Percentiles rank a stretch among this genome's conserved stretches.
Conservation (phyloP, 2,113 vertebrate genomes). For the Anas platyrhynchos region DNA sequence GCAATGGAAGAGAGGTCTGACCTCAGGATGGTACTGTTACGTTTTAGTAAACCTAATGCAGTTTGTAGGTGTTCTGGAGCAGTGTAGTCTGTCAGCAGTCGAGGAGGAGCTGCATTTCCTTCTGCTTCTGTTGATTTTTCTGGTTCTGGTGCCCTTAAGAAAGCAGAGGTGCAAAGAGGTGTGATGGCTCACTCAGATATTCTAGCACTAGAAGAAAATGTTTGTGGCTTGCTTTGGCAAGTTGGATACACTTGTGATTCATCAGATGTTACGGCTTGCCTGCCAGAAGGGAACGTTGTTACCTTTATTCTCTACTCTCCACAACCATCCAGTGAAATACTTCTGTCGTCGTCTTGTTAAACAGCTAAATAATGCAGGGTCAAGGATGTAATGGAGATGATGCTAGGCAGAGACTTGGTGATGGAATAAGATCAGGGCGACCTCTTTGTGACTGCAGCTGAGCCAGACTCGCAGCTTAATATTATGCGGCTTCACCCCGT, state of each 20-base stretch:
- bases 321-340: not conserved
- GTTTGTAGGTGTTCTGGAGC: not conserved
- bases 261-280: not conserved
- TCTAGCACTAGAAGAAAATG: not conserved
- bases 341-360: not conserved
- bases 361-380: not conserved
- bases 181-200: not conserved
- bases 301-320: not conserved
- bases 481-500: fast-evolving
- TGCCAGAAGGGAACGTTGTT: not conserved
- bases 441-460: not conserved
- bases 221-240: not conserved
- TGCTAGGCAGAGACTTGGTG: not conserved
- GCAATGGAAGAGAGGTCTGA: not conserved
- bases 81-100: not conserved
- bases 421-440: not conserved
- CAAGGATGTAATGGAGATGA: not conserved
- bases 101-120: not conserved
- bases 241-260: not conserved
- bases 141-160: not conserved
- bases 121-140: not conserved
- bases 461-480: not conserved
- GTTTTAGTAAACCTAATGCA: not conserved
- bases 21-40: not conserved
- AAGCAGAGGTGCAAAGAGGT: not conserved